Conservation (phyloP, 2,888 invertebrate species). For the Epinotia brunnichana region DNA sequence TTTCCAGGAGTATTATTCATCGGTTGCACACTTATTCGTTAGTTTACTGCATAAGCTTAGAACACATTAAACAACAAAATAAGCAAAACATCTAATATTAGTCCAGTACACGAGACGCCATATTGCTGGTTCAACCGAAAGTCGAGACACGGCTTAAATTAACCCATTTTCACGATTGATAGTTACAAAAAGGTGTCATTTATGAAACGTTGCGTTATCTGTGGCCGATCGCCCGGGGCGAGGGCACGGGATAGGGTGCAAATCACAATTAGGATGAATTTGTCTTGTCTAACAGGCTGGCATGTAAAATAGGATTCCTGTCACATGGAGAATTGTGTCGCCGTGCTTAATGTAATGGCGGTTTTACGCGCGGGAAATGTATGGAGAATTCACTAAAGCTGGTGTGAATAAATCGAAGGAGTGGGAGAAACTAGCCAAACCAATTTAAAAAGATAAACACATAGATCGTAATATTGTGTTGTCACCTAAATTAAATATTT, state of each 20-base stretch:
- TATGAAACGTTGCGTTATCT: slow-evolving; percentile 45
- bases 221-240: slow-evolving; percentile 41
- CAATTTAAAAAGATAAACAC: too few relatives aligned
- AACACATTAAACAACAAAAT: too few relatives aligned
- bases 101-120: too few relatives aligned
- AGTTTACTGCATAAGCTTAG: too few relatives aligned
- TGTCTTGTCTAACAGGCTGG: slow-evolving; percentile 39
- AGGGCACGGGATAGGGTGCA: slow-evolving; percentile 27
- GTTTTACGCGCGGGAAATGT: neutral
- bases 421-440: too few relatives aligned
- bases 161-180: slow-evolving; percentile 41
- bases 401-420: too few relatives aligned
- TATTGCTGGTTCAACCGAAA: too few relatives aligned
- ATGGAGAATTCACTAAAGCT: neutral
- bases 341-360: neutral
- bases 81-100: too few relatives aligned
- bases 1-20: too few relatives aligned
- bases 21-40: too few relatives aligned
- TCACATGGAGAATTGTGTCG: neutral
- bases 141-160: slow-evolving; percentile 12
- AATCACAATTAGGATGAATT: slow-evolving; percentile 41
- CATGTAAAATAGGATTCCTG: slow-evolving; percentile 24
- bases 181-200: slow-evolving; percentile 45
- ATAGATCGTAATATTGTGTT: too few relatives aligned
- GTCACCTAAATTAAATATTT: too few relatives aligned